Percentiles rank a stretch among this genome's conserved stretches.
Evolutionary conservation across 2,113 vertebrate genomes (phyloP).

Genomic region (Gracilinanus agilis): DNA sequence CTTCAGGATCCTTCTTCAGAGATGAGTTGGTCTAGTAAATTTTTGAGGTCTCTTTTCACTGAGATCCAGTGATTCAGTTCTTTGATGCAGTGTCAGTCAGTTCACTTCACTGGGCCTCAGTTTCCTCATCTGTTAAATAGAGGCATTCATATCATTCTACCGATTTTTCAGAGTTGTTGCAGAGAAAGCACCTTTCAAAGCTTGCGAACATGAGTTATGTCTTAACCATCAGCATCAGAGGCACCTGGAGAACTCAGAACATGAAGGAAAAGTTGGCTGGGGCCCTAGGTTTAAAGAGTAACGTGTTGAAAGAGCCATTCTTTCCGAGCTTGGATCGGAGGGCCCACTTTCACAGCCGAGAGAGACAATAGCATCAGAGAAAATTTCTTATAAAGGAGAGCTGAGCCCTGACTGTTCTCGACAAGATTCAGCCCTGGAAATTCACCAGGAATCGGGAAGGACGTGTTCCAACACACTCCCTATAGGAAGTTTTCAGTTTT

Average conservation of each 20-base stretch:
- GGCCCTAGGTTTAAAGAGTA: neutral
- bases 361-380: neutral
- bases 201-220: rapidly evolving
- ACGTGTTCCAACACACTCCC: neutral
- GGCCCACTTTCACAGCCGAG: slow-evolving; percentile 40
- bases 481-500: neutral
- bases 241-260: neutral
- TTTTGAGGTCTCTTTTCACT: neutral
- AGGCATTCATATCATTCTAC: neutral
- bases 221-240: neutral
- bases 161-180: neutral
- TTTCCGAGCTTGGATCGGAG: neutral
- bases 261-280: rapidly evolving
- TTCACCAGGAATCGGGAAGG: neutral
- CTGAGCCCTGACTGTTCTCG: neutral
- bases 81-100: neutral
- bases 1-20: neutral
- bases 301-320: neutral
- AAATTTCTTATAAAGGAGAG: neutral
- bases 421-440: neutral
- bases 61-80: neutral
- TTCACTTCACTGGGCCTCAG: neutral
- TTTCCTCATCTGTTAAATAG: neutral
- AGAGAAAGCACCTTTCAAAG: neutral
- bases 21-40: neutral